Evolutionary conservation across 2,113 vertebrate genomes (phyloP), one percentile per base, ranked within the genome.

Genomic region (Vidua chalybeata): DNA sequence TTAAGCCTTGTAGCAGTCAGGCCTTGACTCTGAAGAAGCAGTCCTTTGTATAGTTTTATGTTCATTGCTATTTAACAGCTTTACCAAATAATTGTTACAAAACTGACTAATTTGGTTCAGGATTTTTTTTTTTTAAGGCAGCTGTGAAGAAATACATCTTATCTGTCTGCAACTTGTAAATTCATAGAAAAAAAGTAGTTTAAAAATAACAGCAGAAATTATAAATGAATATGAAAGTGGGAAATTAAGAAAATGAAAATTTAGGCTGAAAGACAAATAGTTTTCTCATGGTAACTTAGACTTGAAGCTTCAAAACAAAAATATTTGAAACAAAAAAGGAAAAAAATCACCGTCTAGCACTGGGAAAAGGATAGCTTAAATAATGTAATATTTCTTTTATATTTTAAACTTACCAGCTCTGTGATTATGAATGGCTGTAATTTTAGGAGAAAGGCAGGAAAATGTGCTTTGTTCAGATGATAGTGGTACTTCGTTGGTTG

Each of bases 381-480:
- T 95, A 91, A 94, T 96, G 27, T 63, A 93, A 71, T 62, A 63
- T 37, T 62, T 90, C 33, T 83, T 96, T 77, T 74, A 7, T 64
- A 77, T 66, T 90, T 93, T 5, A 10, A 83, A 58, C 35, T 80
- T 87, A 63, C 71, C 51, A 76, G 56, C 35, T 93, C 55, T 85
- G 48, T 61, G 46, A 48, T 94, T 94, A 87, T 90, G 67, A 79
- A 95, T 90, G 59, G 35, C n/a, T 84, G 31, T 73, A 90, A 91
- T 96, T 94, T 94, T 93, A 81, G 41, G n/a, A 81, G 67, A 87
- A 82, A 87, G 51, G 35, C 76, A 15, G 15, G 24, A 74, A 95
- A 95, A 76, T 69, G 13, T 91, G 13, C 33, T 85, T 85, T 95
- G 43, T 95, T 91, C 0, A 0, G 41, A 35, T 80, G 74, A 74